Evolutionary conservation across 2,888 invertebrate species (phyloP).

Genomic region (Meliscaeva auricollis): DNA sequence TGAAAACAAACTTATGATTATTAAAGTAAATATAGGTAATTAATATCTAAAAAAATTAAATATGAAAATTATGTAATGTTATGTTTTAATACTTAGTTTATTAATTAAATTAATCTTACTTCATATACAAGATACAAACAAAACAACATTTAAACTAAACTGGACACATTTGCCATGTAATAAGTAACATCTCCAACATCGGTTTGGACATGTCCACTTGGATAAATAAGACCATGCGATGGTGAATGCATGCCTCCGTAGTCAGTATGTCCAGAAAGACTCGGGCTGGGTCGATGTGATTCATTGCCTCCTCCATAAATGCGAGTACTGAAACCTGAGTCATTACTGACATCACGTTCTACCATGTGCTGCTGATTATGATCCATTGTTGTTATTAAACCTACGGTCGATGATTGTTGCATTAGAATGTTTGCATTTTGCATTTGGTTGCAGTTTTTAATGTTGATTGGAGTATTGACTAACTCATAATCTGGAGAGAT

Average conservation of each 20-base stretch:
- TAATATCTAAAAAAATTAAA: constrained; percentile 23
- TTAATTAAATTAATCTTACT: constrained; percentile 59
- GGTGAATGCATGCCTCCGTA: constrained; percentile 69
- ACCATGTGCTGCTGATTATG: constrained; percentile 78
- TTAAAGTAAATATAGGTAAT: constrained; percentile 38
- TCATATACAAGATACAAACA: constrained; percentile 44
- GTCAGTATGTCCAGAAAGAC: constrained; percentile 86
- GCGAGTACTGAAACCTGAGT: constrained; percentile 94
- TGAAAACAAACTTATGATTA: constrained; percentile 38
- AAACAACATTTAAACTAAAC: constrained; percentile 86
- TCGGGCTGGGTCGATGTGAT: constrained; percentile 91
- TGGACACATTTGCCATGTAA: constrained; percentile 85
- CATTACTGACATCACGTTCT: constrained; percentile 90
- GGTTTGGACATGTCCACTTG: constrained; percentile 51
- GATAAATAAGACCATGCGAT: constrained; percentile 60
- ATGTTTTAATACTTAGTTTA: constrained; percentile 1
- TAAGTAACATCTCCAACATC: constrained; percentile 73
- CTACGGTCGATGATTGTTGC: constrained; percentile 58
- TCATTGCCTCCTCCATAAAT: constrained; percentile 88
- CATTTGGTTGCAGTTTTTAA: constrained; percentile 68
- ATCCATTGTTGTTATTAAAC: constrained; percentile 61
- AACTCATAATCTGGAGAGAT: constrained; percentile 67
- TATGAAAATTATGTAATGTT: constrained; percentile 42
- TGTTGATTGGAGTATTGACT: constrained; percentile 43
- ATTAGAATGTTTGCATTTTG: constrained; percentile 68